A percentile compares a stretch with the other conserved stretches of the same genome.
Evolutionary conservation across 2,888 invertebrate genomes (phyloP).

Genomic region (Pachydiplax longipennis): DNA sequence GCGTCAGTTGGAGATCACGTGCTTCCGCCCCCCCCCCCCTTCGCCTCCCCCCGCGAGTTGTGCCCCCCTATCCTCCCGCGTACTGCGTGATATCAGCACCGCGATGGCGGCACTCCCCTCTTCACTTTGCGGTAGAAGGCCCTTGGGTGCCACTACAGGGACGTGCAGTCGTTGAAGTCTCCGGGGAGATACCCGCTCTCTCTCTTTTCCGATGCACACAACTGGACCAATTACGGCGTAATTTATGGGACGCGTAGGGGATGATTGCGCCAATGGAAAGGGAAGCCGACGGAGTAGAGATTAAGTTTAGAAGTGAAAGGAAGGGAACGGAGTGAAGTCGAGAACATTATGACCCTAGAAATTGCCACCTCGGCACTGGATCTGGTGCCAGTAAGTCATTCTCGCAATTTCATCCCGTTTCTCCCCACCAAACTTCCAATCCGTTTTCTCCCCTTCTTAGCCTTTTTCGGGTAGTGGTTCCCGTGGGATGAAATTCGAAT

Average conservation of each 20-base stretch:
- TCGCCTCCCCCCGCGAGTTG: not conserved
- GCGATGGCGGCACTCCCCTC: not conserved
- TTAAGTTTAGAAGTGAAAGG: not conserved
- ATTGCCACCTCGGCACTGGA: slow-evolving; percentile 3
- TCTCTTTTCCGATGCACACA: not conserved
- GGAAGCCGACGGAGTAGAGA: not conserved
- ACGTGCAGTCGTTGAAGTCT: slow-evolving; percentile 12
- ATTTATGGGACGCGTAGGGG: slow-evolving; percentile 13
- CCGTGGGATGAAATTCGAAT: not conserved
- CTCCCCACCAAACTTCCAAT: not conserved
- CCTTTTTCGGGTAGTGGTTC: not conserved
- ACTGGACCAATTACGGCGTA: slow-evolving; percentile 10
- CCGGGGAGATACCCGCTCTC: not conserved
- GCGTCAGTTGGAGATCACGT: not conserved
- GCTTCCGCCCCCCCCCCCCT: not conserved
- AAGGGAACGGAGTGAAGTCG: slow-evolving; percentile 5
- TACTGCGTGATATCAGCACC: slow-evolving; percentile 4
- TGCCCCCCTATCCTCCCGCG: not conserved
- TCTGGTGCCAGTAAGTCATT: not conserved
- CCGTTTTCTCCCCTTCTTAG: not conserved
- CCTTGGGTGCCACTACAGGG: not conserved
- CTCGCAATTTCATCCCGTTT: not conserved
- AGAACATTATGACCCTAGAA: slow-evolving; percentile 33
- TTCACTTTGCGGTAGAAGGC: not conserved
- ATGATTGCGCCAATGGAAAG: slow-evolving; percentile 4